Conservation (phyloP, 2,888 invertebrate genomes). For the Drosophila maculinotata region DNA sequence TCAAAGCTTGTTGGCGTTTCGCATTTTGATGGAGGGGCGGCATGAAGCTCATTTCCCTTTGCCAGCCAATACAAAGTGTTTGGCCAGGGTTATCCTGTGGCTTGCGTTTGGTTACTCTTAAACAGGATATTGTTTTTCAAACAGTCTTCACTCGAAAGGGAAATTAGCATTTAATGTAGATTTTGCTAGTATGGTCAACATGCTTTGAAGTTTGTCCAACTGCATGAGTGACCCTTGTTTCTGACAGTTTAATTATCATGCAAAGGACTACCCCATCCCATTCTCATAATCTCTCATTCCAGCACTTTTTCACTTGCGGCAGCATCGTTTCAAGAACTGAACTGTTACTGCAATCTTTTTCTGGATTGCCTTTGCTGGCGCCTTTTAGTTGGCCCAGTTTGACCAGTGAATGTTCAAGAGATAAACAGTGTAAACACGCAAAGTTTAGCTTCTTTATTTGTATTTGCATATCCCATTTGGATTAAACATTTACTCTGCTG, state of each 20-base stretch:
- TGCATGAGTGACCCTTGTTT: constrained; percentile 34
- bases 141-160: constrained; percentile 30
- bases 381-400: background rate
- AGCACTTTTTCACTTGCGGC: background rate
- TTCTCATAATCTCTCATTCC: too few relatives aligned
- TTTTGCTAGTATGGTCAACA: constrained; percentile 28
- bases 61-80: constrained; percentile 45
- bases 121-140: constrained; percentile 67
- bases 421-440: constrained; percentile 10
- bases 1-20: constrained; percentile 4
- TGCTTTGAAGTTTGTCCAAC: constrained; percentile 59
- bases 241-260: constrained; percentile 69
- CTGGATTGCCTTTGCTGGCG: background rate
- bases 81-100: constrained; percentile 22
- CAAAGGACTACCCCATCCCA: background rate
- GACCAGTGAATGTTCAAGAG: constrained; percentile 3
- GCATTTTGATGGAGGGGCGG: constrained; percentile 1
- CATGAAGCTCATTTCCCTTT: constrained; percentile 65
- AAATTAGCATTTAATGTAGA: constrained; percentile 67
- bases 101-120: constrained; percentile 34
- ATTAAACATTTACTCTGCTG: background rate
- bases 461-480: background rate
- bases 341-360: constrained; percentile 5
- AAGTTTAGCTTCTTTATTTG: background rate
- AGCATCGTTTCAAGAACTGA: constrained; percentile 6